Evolutionary conservation across 2,113 vertebrate species (phyloP).

Genomic region (Salvelinus namaycush): DNA sequence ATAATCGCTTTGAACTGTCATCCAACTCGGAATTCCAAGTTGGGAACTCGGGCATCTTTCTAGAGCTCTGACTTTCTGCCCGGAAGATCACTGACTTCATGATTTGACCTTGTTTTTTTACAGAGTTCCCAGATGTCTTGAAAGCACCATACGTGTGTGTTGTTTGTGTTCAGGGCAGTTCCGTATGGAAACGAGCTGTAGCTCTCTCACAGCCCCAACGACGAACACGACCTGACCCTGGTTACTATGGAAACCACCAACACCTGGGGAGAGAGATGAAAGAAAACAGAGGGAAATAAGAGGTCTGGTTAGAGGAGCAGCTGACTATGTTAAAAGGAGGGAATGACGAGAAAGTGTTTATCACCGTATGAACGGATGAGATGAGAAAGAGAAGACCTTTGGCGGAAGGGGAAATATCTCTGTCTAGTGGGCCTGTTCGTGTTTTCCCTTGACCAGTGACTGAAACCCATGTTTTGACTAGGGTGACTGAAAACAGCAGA

Average conservation of each 20-base stretch:
- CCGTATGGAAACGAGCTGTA: neutral
- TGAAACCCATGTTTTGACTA: slow-evolving; percentile 55
- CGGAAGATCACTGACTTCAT: too few relatives aligned
- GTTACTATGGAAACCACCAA: slow-evolving; percentile 53
- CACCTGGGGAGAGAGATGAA: slow-evolving; percentile 52
- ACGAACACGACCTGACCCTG: slow-evolving; percentile 32
- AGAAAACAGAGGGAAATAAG: slow-evolving; percentile 34
- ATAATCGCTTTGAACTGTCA: too few relatives aligned
- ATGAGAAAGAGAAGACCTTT: slow-evolving; percentile 37
- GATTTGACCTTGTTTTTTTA: too few relatives aligned
- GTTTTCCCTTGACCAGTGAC: slow-evolving; percentile 39
- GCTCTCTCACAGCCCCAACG: neutral
- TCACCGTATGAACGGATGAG: slow-evolving; percentile 33
- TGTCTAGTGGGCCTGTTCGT: slow-evolving; percentile 32
- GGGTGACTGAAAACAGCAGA: slow-evolving; percentile 59
- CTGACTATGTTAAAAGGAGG: slow-evolving; percentile 46
- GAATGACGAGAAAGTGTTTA: slow-evolving; percentile 53
- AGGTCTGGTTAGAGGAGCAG: slow-evolving; percentile 44
- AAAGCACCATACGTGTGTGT: slow-evolving; percentile 12
- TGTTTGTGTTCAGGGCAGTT: slow-evolving; percentile 12
- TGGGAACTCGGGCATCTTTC: too few relatives aligned
- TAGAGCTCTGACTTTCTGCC: too few relatives aligned
- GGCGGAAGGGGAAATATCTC: slow-evolving; percentile 39
- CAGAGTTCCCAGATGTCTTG: too few relatives aligned
- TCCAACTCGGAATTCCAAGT: too few relatives aligned